These are phyloP conservation scores for Scaptomyza parva DNA, from an alignment of 2,888 invertebrate genomes.

Conservation along the genomic window DNA sequence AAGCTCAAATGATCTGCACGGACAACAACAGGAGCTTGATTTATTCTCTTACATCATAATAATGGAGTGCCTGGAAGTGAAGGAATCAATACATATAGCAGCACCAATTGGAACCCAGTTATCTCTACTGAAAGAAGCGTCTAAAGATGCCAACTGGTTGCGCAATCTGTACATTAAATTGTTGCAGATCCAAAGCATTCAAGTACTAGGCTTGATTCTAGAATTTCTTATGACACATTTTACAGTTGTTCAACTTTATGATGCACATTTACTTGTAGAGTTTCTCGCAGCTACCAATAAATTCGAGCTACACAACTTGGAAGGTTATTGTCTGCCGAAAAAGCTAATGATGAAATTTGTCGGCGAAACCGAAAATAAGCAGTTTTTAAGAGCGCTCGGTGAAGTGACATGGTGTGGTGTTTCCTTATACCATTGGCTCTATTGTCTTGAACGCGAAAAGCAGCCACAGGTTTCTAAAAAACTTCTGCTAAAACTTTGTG, in stretches of 20 bases:
- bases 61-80: slow-evolving; percentile 18
- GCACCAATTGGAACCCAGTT: not conserved
- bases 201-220: not conserved
- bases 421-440: slow-evolving; percentile 9
- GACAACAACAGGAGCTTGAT: not conserved
- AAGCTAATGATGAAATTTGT: slow-evolving; percentile 1
- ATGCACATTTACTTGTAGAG: slow-evolving; percentile 12
- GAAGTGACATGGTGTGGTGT: slow-evolving; percentile 16
- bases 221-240: slow-evolving; percentile 17
- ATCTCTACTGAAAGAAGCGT: not conserved
- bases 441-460: not conserved
- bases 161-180: not conserved
- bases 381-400: slow-evolving; percentile 9
- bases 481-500: slow-evolving; percentile 1
- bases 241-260: slow-evolving; percentile 1
- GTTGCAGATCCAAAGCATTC: slow-evolving; percentile 4
- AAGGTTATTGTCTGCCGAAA: not conserved
- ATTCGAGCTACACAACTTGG: slow-evolving; percentile 12
- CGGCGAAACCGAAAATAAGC: not conserved
- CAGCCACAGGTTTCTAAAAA: slow-evolving; percentile 8
- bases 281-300: slow-evolving; percentile 14
- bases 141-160: slow-evolving; percentile 4
- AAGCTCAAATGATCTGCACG: not conserved
- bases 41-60: slow-evolving; percentile 9
- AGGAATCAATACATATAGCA: not conserved